Conservation (phyloP, 2,797 vertebrate genomes). For the Rhinichthys osculus region DNA sequence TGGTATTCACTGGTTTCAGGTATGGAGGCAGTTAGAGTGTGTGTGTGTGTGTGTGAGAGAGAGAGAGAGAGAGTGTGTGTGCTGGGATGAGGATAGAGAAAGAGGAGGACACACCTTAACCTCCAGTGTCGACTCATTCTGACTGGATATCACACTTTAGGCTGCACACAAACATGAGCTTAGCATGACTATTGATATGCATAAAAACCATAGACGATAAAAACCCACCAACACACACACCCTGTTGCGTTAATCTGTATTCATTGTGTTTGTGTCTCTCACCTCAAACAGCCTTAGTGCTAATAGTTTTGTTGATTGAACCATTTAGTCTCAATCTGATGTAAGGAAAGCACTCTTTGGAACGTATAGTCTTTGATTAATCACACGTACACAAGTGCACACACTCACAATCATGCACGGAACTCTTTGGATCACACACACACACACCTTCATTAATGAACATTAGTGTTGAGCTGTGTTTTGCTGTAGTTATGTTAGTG, state of each 20-base stretch:
- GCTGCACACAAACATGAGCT: conserved; percentile 27
- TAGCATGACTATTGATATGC: not conserved
- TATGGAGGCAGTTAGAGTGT: not conserved
- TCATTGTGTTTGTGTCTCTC: conserved; percentile 24
- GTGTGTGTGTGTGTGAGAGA: not conserved
- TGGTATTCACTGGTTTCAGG: not conserved
- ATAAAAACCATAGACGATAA: not conserved
- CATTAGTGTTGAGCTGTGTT: conserved; percentile 47
- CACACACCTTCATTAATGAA: conserved; percentile 46
- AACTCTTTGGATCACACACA: conserved; percentile 49
- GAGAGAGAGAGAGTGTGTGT: conserved; percentile 8
- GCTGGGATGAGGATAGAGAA: not conserved
- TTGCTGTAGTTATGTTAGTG: conserved; percentile 49
- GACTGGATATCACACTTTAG: not conserved
- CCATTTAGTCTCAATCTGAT: conserved; percentile 49
- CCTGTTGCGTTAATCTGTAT: conserved; percentile 6
- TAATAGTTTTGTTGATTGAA: conserved; percentile 59
- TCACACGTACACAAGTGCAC: conserved; percentile 13
- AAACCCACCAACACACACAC: not conserved
- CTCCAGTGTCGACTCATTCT: conserved; percentile 14
- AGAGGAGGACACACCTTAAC: conserved; percentile 29
- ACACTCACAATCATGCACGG: conserved; percentile 30
- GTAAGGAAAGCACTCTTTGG: conserved; percentile 41
- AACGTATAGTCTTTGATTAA: conserved; percentile 48
- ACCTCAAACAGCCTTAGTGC: conserved; percentile 51